Percentiles rank a stretch among this genome's conserved stretches.
These are phyloP conservation scores for Brachypteracias leptosomus DNA, from an alignment of 2,113 vertebrate species.

Conservation along the genomic window DNA sequence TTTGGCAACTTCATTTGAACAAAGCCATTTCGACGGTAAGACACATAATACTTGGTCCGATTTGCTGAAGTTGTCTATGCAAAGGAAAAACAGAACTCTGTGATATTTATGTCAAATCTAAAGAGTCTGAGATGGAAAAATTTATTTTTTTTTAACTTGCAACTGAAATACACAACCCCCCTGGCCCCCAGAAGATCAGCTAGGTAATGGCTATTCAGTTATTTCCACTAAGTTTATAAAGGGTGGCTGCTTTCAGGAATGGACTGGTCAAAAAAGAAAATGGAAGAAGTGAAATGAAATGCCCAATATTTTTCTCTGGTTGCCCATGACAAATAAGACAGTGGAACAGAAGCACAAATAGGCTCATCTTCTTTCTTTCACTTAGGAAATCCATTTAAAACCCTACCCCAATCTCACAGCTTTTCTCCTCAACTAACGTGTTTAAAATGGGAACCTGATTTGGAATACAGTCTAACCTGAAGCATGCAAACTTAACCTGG, in stretches of 20 bases:
- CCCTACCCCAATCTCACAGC: not conserved
- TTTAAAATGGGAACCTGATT: not conserved
- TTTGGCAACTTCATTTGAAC: constrained; percentile 94
- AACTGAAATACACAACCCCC: not conserved
- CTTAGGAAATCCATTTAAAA: not conserved
- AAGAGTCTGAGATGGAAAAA: not conserved
- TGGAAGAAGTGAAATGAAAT: not conserved
- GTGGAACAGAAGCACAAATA: not conserved
- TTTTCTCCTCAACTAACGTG: not conserved
- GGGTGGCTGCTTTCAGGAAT: not conserved
- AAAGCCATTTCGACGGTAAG: constrained; percentile 85
- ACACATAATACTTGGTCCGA: constrained; percentile 89
- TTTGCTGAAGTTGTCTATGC: constrained; percentile 85
- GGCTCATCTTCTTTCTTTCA: not conserved
- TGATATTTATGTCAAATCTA: not conserved
- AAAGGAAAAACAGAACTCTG: constrained; percentile 8
- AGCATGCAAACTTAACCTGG: not conserved
- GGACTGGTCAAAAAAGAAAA: not conserved
- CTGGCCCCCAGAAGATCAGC: not conserved
- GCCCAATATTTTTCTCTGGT: not conserved
- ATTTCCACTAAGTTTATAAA: not conserved
- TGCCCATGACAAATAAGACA: not conserved
- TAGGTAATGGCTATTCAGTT: not conserved
- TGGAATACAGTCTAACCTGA: not conserved
- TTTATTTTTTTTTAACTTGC: not conserved